These are phyloP conservation scores for Drosophila tani DNA, from an alignment of 1,140 invertebrate genomes.

Conservation along the genomic window DNA sequence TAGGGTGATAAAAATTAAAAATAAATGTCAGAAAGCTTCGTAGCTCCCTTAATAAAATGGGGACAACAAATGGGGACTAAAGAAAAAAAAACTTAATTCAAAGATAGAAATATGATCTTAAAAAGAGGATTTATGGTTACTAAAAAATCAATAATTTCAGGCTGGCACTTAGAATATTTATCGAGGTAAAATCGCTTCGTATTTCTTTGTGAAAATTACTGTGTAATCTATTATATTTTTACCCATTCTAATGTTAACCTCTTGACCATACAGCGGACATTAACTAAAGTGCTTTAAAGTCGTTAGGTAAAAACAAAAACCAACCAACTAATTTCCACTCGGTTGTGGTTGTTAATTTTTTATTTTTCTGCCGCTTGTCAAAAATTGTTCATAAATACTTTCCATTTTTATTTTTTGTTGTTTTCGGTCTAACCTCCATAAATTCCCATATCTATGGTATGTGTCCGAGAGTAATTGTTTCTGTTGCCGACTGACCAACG, in stretches of 20 bases:
- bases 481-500: conserved; percentile 7
- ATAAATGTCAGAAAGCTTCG: too few species aligned
- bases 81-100: too few species aligned
- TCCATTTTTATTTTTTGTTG: conserved; percentile 46
- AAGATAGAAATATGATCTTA: not conserved
- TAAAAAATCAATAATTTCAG: not conserved
- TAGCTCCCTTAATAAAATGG: too few species aligned
- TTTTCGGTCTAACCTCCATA: conserved; percentile 2
- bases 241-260: conserved; percentile 9
- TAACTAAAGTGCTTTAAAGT: conserved; percentile 11
- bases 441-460: conserved; percentile 10
- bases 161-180: not conserved
- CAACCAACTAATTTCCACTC: conserved; percentile 14
- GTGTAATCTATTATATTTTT: not conserved
- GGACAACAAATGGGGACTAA: too few species aligned
- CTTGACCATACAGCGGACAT: conserved; percentile 7
- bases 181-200: not conserved
- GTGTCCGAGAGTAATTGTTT: conserved; percentile 15
- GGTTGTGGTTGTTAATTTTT: conserved; percentile 8
- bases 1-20: too few species aligned
- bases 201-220: not conserved
- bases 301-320: conserved; percentile 8
- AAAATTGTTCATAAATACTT: conserved; percentile 56
- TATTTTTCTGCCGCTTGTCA: conserved; percentile 1
- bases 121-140: too few species aligned